A percentile compares a stretch with the other conserved stretches of the same genome.
phyloP scores from a whole-genome alignment of 1,140 invertebrate genomes.

The Drosophila pruinosa region DNA sequence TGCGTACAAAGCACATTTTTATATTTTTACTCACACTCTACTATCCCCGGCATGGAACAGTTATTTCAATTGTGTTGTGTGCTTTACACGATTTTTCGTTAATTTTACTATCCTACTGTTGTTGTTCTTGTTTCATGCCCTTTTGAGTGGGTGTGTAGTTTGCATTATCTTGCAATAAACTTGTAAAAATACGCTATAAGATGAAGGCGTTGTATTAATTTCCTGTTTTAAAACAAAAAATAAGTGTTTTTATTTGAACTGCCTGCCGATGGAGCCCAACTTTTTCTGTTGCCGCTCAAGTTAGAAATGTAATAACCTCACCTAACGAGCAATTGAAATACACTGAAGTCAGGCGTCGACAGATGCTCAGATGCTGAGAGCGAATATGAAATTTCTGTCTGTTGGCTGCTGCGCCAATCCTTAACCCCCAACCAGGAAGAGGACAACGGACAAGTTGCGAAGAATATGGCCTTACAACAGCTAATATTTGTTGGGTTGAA shows the following conservation, averaged over 20 bases:
- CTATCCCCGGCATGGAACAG: conserved; percentile 51
- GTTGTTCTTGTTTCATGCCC: conserved; percentile 13
- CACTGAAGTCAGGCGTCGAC: conserved; percentile 46
- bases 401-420: conserved; percentile 29
- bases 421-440: conserved; percentile 4
- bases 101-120: conserved; percentile 48
- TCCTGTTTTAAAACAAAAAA: conserved; percentile 31
- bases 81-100: conserved; percentile 53
- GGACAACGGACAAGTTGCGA: conserved; percentile 37
- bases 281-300: conserved; percentile 30
- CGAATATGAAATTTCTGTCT: conserved; percentile 18
- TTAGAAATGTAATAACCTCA: conserved; percentile 51
- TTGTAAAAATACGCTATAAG: conserved; percentile 41
- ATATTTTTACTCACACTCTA: conserved; percentile 44
- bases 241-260: conserved; percentile 40
- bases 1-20: conserved; percentile 66
- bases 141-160: neutral
- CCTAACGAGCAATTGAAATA: conserved; percentile 63
- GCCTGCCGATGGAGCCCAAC: conserved; percentile 1
- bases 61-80: conserved; percentile 56
- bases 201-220: conserved; percentile 21
- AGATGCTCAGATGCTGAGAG: conserved; percentile 36
- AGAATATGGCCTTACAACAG: neutral
- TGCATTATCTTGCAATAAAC: conserved; percentile 30
- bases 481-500: neutral